Evolutionary conservation across 2,797 vertebrate species (phyloP).

Genomic region (Orestias chungarensis): DNA sequence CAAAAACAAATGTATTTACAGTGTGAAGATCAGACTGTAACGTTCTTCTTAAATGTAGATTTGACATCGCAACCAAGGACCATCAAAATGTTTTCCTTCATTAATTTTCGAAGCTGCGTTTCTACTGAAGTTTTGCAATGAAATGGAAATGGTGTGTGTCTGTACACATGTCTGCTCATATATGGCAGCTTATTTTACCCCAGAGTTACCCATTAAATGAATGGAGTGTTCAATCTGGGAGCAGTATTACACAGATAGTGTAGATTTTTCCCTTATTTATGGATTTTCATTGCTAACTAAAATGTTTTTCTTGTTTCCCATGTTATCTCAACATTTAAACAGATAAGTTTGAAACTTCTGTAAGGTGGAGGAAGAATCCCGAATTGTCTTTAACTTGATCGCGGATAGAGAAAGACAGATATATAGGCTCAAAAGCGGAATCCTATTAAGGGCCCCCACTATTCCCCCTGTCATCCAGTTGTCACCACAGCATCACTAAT

Average conservation of each 20-base stretch:
- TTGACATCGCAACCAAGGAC: conserved; percentile 29
- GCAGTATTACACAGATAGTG: background rate
- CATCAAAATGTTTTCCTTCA: conserved; percentile 9
- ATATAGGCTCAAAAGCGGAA: background rate
- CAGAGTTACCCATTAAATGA: background rate
- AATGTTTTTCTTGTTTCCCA: background rate
- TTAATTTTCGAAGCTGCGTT: conserved; percentile 8
- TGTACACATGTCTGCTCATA: conserved; percentile 15
- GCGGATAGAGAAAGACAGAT: background rate
- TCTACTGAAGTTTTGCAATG: background rate
- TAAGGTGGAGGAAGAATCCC: background rate
- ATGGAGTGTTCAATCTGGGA: background rate
- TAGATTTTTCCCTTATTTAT: background rate
- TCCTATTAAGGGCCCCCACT: background rate
- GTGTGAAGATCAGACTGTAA: background rate
- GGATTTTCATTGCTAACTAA: background rate
- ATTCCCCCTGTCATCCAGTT: background rate
- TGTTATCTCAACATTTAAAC: background rate
- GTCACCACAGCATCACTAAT: background rate
- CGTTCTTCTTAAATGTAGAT: conserved; percentile 17
- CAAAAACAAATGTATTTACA: too few species aligned
- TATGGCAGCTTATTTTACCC: conserved; percentile 17
- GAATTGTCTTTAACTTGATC: background rate
- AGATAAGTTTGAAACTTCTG: background rate
- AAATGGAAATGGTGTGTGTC: conserved; percentile 4